phyloP scores from a whole-genome alignment of 1,140 invertebrate species.

The Stegodyphus mimosarum region DNA sequence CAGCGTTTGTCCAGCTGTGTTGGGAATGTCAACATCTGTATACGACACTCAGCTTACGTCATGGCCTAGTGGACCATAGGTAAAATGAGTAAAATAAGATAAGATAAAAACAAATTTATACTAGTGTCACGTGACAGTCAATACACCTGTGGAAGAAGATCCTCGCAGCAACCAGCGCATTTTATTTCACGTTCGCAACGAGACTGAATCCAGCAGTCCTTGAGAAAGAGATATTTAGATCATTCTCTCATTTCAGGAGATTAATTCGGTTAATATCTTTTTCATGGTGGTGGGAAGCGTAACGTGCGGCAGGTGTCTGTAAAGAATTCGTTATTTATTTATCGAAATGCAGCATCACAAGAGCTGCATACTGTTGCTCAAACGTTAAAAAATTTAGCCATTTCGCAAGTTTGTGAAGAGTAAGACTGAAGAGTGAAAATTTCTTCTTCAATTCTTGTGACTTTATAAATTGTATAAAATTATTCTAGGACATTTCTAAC shows the following conservation, averaged over 20 bases:
- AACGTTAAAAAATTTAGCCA: no score
- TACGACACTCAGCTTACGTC: constrained; percentile 11
- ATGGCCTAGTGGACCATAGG: not conserved
- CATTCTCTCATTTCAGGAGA: not conserved
- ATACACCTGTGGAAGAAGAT: constrained; percentile 33
- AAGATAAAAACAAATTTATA: not conserved
- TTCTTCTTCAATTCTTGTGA: no score
- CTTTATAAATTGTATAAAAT: no score
- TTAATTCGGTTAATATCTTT: not conserved
- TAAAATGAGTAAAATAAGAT: constrained; percentile 25
- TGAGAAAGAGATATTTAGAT: constrained; percentile 6
- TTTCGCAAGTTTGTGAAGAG: no score
- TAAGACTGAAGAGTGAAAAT: no score
- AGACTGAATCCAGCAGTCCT: not conserved
- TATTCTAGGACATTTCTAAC: no score
- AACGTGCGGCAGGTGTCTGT: not conserved
- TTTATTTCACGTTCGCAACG: not conserved
- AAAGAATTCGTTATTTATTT: not conserved
- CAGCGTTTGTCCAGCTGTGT: constrained; percentile 41
- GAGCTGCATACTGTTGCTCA: no score
- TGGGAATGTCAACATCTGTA: constrained; percentile 52
- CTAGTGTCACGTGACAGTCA: constrained; percentile 4
- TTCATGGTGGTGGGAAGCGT: not conserved
- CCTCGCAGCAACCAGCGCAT: not conserved
- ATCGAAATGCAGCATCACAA: no score